These are phyloP conservation scores for Pelecanus crispus DNA, from an alignment of 2,113 vertebrate genomes.

Conservation along the genomic window DNA sequence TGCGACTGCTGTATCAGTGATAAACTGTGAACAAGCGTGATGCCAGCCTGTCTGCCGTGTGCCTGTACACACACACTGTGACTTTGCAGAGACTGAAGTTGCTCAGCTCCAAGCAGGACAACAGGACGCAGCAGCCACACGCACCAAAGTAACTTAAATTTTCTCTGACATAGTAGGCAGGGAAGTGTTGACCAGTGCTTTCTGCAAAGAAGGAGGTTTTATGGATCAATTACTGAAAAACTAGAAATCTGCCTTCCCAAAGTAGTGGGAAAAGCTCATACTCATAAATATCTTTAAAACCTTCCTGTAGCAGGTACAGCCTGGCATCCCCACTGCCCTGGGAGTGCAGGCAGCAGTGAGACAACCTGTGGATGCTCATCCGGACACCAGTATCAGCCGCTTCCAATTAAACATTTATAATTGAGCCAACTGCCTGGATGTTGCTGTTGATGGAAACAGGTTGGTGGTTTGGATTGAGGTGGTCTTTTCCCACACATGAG, in stretches of 20 bases:
- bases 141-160: not conserved
- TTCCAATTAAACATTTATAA: not conserved
- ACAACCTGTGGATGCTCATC: not conserved
- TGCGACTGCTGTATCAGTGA: not conserved
- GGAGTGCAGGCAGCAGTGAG: rapidly evolving
- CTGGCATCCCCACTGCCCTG: rapidly evolving
- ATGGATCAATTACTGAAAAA: not conserved
- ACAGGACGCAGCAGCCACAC: not conserved
- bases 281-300: not conserved
- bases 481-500: not conserved
- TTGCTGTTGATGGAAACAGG: not conserved
- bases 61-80: no score
- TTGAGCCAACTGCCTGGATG: not conserved
- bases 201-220: not conserved
- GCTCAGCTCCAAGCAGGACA: not conserved
- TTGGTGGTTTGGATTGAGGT: not conserved
- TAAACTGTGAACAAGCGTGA: rapidly evolving
- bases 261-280: not conserved
- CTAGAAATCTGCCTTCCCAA: not conserved
- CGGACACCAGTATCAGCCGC: not conserved
- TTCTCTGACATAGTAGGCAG: not conserved
- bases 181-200: not conserved
- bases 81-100: not conserved
- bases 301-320: not conserved
- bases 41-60: not conserved